Conservation (phyloP, 1,140 invertebrate genomes). For the Drosophila obscura region DNA sequence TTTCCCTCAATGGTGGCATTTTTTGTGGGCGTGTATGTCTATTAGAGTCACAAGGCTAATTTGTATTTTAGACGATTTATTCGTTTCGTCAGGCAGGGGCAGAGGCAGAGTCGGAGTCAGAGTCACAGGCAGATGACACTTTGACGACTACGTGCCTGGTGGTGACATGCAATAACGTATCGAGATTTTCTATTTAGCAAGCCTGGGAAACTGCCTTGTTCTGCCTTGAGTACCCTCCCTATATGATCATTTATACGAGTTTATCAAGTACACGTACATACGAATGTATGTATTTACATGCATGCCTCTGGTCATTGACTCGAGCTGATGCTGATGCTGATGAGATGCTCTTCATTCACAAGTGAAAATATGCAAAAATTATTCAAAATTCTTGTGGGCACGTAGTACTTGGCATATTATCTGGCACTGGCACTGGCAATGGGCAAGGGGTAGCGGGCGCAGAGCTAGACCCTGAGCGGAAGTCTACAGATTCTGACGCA, state of each 20-base stretch:
- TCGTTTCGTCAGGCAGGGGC: too few species aligned
- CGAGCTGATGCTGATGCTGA: conserved; percentile 5
- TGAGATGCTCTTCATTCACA: conserved; percentile 5
- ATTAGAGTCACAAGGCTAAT: conserved; percentile 4
- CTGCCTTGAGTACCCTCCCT: too few species aligned
- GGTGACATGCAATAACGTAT: conserved; percentile 18
- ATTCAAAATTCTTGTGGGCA: conserved; percentile 1
- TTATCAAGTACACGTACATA: neutral
- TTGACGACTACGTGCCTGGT: too few species aligned
- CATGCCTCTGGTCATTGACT: conserved; percentile 33
- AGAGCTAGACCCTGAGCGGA: conserved; percentile 5
- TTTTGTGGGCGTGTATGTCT: conserved; percentile 8
- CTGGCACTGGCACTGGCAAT: too few species aligned
- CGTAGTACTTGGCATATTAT: conserved; percentile 27
- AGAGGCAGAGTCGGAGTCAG: too few species aligned
- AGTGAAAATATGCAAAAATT: conserved; percentile 9
- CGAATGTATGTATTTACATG: neutral
- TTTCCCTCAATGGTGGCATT: conserved; percentile 6
- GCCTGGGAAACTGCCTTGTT: too few species aligned
- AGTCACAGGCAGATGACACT: too few species aligned
- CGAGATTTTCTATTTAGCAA: too few species aligned
- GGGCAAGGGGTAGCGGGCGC: too few species aligned
- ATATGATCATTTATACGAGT: too few species aligned
- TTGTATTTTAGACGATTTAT: conserved; percentile 10
- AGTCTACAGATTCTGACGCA: conserved; percentile 1